Evolutionary conservation across 64 coral and sea anemone species (phyloP), one percentile per base, ranked within the genome.

Genomic region (Montipora efflorescens): DNA sequence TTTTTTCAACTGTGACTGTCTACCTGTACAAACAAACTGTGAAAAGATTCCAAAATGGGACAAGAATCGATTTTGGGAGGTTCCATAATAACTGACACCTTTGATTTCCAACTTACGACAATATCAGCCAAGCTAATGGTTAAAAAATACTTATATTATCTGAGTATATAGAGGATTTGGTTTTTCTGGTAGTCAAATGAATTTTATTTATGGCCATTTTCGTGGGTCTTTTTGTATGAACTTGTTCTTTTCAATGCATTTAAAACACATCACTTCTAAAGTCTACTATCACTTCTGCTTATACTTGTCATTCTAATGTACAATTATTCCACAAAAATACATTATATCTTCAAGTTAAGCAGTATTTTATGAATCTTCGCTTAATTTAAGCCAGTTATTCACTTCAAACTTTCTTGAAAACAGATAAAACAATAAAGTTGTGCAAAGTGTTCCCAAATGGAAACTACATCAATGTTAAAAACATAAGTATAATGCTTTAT

Each of bases 381-480:
- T 86, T 86, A 86, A 86, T 86, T 70, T 86, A 86, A 86, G 82
- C 82, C 66, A 23, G 82, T 70, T n/a, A 21, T 72, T 86, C 82
- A 86, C 14, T 48, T 22, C 67, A 71, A 50, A 72, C 45, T 46
- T 8, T 69, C 82, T 20, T 18, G 1, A 84, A 86, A 86, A 85
- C 44, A 85, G 55, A 62, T 16, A 82, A 82, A 61, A 45, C n/a
- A 72, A n/a, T 50, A 57, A 84, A 67, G 44, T n/a, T 84, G 45
- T 68, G 61, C 43, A 84, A 69, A 18, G 62, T 72, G 46, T 70
- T 86, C 66, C 82, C 64, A 48, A 19, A 48, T 52, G 82, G 82
- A 86, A 86, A 86, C 82, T 86, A 86, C 62, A 86, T 72, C 64
- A 86, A 86, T 84, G 81, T 84, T 84, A 49, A 84, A 84, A 84